Evolutionary conservation across 2,797 vertebrate species (phyloP), one percentile per base, ranked within the genome.

Genomic region (Sciaenops ocellatus): DNA sequence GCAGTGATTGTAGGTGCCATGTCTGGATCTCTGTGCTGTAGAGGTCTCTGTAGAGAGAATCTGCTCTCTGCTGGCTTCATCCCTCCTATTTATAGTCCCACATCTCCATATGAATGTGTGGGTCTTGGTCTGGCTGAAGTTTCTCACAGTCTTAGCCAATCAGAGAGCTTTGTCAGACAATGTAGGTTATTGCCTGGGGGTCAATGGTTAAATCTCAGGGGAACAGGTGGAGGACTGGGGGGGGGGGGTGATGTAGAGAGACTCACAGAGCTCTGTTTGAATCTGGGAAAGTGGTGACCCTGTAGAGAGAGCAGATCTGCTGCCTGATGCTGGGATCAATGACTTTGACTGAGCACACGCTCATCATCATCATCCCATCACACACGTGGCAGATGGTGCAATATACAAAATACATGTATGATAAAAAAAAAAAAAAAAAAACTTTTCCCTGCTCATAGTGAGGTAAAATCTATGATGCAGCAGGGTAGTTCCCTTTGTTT

Each of bases 131-230:
- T 38, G 34, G 0, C 0, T 38, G 0, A 0, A 38, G 34, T 38
- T 38, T 38, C 34, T 38, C 34, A 38, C 34, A 42, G 41, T 44
- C 13, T 44, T 3, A 44, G 92, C 97, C 97, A 97, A 97, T 97
- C 94, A 89, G 28, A 60, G 83, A 79, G 83, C 84, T 71, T n/a
- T n/a, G n/a, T n/a, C n/a, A n/a, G n/a, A n/a, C n/a, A n/a, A n/a
- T n/a, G n/a, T n/a, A n/a, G n/a, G n/a, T n/a, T n/a, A n/a, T n/a
- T n/a, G n/a, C n/a, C n/a, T n/a, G n/a, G n/a, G n/a, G n/a, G n/a
- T n/a, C n/a, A 76, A 76, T 68, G 34, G 56, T 52, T 54, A 30
- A 42, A 56, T 55, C 41, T 56, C 41, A 56, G 59, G 75, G 47
- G 57, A 63, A 28, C 50, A 69, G 66, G 38, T 55, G 57, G 59